Conservation (phyloP, 2,888 invertebrate genomes). For the Eurois occulta region DNA sequence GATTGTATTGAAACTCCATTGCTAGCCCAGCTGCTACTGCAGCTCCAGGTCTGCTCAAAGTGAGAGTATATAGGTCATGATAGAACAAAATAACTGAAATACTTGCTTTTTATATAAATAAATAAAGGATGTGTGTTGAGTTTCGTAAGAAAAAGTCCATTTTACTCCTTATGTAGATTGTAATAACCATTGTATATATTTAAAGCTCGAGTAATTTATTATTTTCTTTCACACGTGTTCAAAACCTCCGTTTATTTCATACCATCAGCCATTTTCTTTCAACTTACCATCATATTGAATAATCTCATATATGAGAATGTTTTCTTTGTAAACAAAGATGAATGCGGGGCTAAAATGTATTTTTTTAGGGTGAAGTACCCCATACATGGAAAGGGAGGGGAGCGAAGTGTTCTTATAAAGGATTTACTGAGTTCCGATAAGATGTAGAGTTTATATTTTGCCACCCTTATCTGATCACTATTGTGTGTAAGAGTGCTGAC, state of each 20-base stretch:
- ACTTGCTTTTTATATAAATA: background rate
- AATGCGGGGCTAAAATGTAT: constrained; percentile 53
- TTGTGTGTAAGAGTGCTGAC: constrained; percentile 24
- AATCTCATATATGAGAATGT: constrained; percentile 37
- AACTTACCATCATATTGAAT: constrained; percentile 38
- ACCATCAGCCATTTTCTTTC: constrained; percentile 18
- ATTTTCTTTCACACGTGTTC: constrained; percentile 1
- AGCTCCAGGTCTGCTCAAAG: background rate
- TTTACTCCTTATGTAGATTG: background rate
- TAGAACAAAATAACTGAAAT: background rate
- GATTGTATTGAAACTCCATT: background rate
- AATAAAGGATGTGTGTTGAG: background rate
- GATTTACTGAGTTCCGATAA: constrained; percentile 52
- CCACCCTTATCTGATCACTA: constrained; percentile 35
- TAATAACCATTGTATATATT: constrained; percentile 9
- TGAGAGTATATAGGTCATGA: background rate
- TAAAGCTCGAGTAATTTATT: constrained; percentile 20
- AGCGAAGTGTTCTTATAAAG: constrained; percentile 44
- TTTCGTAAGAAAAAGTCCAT: background rate
- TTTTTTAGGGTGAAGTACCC: constrained; percentile 58
- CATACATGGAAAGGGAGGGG: constrained; percentile 55
- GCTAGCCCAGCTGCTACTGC: too few species aligned
- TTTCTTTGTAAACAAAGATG: constrained; percentile 55
- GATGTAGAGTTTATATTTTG: constrained; percentile 48
- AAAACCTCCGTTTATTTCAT: background rate